A percentile compares a stretch with the other conserved stretches of the same genome.
Evolutionary conservation across 64 coral and sea anemone genomes (phyloP).

Genomic region (Porites australiensis): DNA sequence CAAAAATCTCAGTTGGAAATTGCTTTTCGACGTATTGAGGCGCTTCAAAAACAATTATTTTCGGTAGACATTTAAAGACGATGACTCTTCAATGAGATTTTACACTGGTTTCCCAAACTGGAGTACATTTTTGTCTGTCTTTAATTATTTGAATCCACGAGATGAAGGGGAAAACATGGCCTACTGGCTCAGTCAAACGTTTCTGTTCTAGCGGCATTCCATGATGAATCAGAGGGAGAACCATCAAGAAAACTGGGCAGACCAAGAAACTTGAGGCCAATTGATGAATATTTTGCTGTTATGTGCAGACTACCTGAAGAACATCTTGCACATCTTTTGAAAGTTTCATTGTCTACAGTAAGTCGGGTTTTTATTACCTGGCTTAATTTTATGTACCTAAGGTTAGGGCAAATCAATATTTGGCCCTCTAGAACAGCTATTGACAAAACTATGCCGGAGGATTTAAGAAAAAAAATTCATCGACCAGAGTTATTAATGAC

Average conservation of each 20-base stretch:
- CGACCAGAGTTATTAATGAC: slow-evolving; percentile 30
- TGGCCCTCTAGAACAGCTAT: neutral
- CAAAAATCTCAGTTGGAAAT: too few species aligned
- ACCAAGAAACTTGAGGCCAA: neutral
- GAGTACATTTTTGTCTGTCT: too few species aligned
- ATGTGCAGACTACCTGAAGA: slow-evolving; percentile 38
- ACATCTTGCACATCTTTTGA: slow-evolving; percentile 31
- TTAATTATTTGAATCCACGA: slow-evolving; percentile 56
- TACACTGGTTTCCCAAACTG: too few species aligned
- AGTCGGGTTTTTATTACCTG: slow-evolving; percentile 46
- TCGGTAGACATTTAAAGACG: too few species aligned
- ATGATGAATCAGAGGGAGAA: neutral
- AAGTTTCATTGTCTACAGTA: slow-evolving; percentile 6
- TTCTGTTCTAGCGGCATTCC: neutral
- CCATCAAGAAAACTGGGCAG: neutral
- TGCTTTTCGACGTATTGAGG: too few species aligned
- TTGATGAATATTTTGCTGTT: slow-evolving; percentile 15
- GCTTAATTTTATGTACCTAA: slow-evolving; percentile 44
- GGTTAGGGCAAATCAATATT: neutral
- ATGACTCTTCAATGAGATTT: too few species aligned
- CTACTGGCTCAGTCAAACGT: slow-evolving; percentile 36
- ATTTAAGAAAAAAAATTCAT: slow-evolving; percentile 32
- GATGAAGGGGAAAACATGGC: slow-evolving; percentile 48
- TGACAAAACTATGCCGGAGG: slow-evolving; percentile 20
- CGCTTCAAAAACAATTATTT: too few species aligned